Conservation (phyloP, 1,140 invertebrate species). For the Hylaeus anthracinus region DNA sequence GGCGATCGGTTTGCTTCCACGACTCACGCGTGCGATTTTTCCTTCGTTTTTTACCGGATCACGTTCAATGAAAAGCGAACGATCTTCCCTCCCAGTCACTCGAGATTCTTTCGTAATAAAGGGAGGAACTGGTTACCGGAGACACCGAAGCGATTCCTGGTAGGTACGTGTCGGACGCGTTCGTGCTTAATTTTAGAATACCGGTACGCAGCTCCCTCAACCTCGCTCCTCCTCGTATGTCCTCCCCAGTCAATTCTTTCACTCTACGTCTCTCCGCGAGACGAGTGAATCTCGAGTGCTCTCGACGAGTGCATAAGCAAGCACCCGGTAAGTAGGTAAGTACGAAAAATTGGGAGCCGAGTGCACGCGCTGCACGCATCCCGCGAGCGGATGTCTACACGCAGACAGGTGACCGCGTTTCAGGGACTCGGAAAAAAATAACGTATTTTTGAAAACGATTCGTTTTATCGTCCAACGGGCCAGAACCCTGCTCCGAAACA, state of each 20-base stretch:
- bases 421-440: not conserved
- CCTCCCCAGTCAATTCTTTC: constrained; percentile 25
- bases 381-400: not conserved
- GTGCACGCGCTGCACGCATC: constrained; percentile 20
- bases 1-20: no score
- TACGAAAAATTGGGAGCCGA: constrained; percentile 46
- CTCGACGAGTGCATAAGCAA: constrained; percentile 53
- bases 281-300: constrained; percentile 35
- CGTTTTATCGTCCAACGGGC: no score
- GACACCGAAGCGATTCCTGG: constrained; percentile 50
- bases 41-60: not conserved
- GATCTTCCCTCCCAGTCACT: constrained; percentile 17
- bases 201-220: not conserved
- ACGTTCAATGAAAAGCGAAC: constrained; percentile 12
- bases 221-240: not conserved
- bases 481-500: no score
- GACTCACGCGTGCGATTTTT: not conserved
- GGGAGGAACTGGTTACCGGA: constrained; percentile 25
- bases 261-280: constrained; percentile 23
- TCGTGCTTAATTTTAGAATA: constrained; percentile 56
- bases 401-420: no score
- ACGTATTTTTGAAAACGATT: no score
- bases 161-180: constrained; percentile 51
- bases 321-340: constrained; percentile 53
- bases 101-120: constrained; percentile 20